Evolutionary conservation across 2,113 vertebrate species (phyloP).

Genomic region (Salvelinus namaycush): DNA sequence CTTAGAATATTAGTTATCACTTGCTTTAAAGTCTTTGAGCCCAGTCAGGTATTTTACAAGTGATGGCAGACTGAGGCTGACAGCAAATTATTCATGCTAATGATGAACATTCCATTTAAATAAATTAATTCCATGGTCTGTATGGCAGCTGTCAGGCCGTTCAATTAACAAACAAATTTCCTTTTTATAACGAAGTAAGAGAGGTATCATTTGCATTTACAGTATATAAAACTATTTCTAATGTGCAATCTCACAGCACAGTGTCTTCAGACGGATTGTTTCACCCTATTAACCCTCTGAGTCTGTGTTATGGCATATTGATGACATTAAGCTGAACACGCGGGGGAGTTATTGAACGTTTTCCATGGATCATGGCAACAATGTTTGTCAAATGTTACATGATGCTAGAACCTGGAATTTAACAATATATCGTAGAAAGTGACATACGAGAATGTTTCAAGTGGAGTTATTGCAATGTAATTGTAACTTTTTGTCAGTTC

Average conservation of each 20-base stretch:
- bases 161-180: constrained; percentile 18
- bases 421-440: too few species aligned
- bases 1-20: too few species aligned
- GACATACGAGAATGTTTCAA: too few species aligned
- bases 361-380: background rate
- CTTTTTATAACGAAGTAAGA: constrained; percentile 7
- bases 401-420: too few species aligned
- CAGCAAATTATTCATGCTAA: background rate
- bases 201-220: constrained; percentile 1
- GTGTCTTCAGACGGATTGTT: too few species aligned
- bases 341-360: background rate
- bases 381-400: too few species aligned
- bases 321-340: too few species aligned
- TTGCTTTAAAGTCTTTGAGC: background rate
- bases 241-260: constrained; percentile 17
- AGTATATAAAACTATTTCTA: constrained; percentile 7
- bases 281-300: too few species aligned
- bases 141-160: constrained; percentile 27
- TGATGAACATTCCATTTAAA: constrained; percentile 9
- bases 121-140: constrained; percentile 11
- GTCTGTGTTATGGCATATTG: too few species aligned
- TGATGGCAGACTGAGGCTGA: background rate
- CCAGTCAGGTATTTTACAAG: background rate
- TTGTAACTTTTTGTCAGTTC: too few species aligned
- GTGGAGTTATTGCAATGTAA: too few species aligned